phyloP scores from a whole-genome alignment of 1,140 invertebrate species.

The Littorina saxatilis region DNA sequence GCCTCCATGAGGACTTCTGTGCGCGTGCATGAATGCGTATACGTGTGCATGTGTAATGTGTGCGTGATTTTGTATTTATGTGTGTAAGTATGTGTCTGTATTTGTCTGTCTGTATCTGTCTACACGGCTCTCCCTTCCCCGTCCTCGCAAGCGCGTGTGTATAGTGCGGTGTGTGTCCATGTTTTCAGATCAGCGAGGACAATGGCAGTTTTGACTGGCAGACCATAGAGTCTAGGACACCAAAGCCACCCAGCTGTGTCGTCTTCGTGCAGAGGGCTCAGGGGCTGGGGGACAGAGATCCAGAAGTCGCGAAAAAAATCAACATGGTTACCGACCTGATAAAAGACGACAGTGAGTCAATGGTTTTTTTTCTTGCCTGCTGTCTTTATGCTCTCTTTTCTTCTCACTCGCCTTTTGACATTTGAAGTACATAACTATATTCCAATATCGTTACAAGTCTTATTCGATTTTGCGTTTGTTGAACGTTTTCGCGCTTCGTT shows the following conservation, averaged over 20 bases:
- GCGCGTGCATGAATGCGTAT: background rate
- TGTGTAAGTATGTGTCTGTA: background rate
- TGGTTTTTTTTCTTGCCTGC: no score
- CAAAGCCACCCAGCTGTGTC: slow-evolving; percentile 5
- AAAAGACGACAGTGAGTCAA: no score
- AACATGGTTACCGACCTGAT: background rate
- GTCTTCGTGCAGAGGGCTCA: slow-evolving; percentile 24
- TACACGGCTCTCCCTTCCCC: background rate
- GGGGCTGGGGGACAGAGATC: background rate
- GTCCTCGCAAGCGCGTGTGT: no score
- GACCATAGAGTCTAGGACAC: background rate
- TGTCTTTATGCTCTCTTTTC: no score
- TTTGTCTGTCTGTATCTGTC: background rate
- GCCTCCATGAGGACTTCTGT: background rate
- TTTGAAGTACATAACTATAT: no score
- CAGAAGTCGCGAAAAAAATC: background rate
- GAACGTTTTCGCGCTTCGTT: no score
- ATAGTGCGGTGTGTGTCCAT: no score
- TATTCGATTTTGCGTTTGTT: no score
- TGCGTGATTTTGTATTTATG: background rate
- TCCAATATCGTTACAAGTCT: no score
- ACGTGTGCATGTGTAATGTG: background rate
- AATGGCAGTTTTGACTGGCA: background rate
- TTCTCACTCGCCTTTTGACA: no score
- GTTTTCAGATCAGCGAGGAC: slow-evolving; percentile 3